Conservation (phyloP, 2,797 vertebrate species). For the Cryptoprocta ferox region DNA sequence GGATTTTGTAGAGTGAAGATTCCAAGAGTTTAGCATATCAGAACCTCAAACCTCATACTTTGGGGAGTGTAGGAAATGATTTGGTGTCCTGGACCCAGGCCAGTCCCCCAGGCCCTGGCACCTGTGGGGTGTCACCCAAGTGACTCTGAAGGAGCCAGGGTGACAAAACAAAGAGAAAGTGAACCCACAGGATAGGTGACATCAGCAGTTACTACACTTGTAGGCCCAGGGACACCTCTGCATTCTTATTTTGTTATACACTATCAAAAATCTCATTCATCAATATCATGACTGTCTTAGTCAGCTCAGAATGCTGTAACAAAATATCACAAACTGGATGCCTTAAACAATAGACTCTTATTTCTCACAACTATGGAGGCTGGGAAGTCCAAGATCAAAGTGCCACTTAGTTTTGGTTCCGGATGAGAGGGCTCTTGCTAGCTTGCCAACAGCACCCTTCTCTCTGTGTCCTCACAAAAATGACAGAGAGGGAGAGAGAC, state of each 20-base stretch:
- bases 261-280: not conserved
- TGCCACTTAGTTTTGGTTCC: not conserved
- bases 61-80: rapidly evolving
- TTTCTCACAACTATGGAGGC: not conserved
- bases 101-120: not conserved
- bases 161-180: not conserved
- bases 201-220: not conserved
- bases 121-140: no score
- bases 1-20: not conserved
- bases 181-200: no score
- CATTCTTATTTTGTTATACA: not conserved
- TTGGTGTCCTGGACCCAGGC: not conserved
- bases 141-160: not conserved
- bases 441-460: not conserved
- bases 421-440: not conserved
- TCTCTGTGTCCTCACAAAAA: not conserved
- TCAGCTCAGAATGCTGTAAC: not conserved
- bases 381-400: not conserved
- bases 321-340: not conserved
- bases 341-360: not conserved
- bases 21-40: not conserved
- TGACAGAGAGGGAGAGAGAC: not conserved
- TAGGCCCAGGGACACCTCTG: not conserved
- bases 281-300: not conserved
- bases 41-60: not conserved